Percentiles rank a stretch among this genome's conserved stretches.
phyloP scores from a whole-genome alignment of 2,113 vertebrate species.

The Nannobrachium achirus region DNA sequence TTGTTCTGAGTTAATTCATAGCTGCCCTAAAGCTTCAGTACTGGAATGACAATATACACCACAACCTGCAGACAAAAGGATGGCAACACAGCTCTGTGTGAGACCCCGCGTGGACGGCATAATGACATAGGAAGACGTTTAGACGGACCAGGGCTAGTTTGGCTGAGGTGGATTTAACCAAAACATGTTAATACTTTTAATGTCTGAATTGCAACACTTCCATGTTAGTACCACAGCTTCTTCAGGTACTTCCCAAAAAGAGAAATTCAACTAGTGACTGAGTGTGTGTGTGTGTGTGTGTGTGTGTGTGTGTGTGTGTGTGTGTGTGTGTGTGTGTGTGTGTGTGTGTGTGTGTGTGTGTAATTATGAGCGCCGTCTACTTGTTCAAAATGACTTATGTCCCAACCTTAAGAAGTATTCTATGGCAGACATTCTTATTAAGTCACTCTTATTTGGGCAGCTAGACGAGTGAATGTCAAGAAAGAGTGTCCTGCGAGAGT shows the following conservation, averaged over 20 bases:
- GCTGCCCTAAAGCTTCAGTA: constrained; percentile 45
- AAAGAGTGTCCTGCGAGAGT: constrained; percentile 25
- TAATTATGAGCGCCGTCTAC: constrained; percentile 9
- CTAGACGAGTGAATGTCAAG: constrained; percentile 22
- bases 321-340: constrained; percentile 16
- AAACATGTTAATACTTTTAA: constrained; percentile 12
- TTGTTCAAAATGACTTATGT: constrained; percentile 26
- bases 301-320: constrained; percentile 17
- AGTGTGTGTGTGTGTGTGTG: constrained; percentile 17
- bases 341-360: constrained; percentile 15
- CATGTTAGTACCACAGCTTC: constrained; percentile 9
- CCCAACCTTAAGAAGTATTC: constrained; percentile 50
- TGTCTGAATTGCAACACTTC: constrained; percentile 11
- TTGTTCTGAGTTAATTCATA: constrained; percentile 41
- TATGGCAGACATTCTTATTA: constrained; percentile 55
- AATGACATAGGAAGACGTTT: constrained; percentile 23
- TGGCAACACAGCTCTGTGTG: constrained; percentile 17
- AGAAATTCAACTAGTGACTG: constrained; percentile 26
- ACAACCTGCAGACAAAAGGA: constrained; percentile 15
- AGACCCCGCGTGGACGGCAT: constrained; percentile 40
- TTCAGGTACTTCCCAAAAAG: constrained; percentile 11
- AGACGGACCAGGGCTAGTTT: constrained; percentile 23
- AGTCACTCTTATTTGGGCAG: constrained; percentile 56
- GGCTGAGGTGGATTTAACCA: constrained; percentile 25
- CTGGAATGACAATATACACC: constrained; percentile 7